phyloP scores from a whole-genome alignment of 2,888 invertebrate species.

The Malthinus seriepunctatus region DNA sequence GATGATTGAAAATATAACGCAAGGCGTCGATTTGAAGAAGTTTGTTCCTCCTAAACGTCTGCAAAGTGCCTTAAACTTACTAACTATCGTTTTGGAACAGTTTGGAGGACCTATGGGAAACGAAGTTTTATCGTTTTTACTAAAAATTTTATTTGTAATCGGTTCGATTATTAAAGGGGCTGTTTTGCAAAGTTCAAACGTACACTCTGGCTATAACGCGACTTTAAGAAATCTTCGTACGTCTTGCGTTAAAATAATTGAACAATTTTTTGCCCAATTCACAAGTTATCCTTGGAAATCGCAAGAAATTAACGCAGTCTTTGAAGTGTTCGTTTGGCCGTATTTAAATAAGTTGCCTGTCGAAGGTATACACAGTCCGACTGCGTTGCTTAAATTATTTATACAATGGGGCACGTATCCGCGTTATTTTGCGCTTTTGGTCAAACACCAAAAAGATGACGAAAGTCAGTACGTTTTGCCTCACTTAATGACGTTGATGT shows the following conservation, averaged over 20 bases:
- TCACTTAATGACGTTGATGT: constrained; percentile 71
- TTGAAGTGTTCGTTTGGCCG: constrained; percentile 81
- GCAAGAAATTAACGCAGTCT: constrained; percentile 74
- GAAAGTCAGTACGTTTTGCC: constrained; percentile 62
- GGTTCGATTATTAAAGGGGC: constrained; percentile 68
- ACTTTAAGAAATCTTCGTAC: constrained; percentile 69
- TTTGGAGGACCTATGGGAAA: constrained; percentile 78
- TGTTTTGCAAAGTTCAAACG: constrained; percentile 58
- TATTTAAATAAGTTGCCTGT: constrained; percentile 72
- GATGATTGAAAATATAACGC: constrained; percentile 56
- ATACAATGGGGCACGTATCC: constrained; percentile 80
- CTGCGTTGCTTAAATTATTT: constrained; percentile 79
- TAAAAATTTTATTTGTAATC: constrained; percentile 74
- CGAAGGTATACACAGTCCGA: constrained; percentile 84
- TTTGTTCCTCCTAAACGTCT: constrained; percentile 70
- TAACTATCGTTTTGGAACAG: constrained; percentile 77
- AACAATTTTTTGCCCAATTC: constrained; percentile 79
- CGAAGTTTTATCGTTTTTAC: constrained; percentile 66
- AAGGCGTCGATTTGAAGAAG: constrained; percentile 61
- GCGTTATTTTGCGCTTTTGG: constrained; percentile 73
- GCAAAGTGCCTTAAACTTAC: constrained; percentile 74
- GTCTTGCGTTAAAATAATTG: constrained; percentile 63
- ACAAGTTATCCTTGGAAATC: constrained; percentile 74
- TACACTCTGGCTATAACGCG: constrained; percentile 66
- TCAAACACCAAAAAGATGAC: constrained; percentile 60